Percentiles rank a stretch among this genome's conserved stretches.
Conservation (phyloP, 2,888 invertebrate species). For the Achlya flavicornis region DNA sequence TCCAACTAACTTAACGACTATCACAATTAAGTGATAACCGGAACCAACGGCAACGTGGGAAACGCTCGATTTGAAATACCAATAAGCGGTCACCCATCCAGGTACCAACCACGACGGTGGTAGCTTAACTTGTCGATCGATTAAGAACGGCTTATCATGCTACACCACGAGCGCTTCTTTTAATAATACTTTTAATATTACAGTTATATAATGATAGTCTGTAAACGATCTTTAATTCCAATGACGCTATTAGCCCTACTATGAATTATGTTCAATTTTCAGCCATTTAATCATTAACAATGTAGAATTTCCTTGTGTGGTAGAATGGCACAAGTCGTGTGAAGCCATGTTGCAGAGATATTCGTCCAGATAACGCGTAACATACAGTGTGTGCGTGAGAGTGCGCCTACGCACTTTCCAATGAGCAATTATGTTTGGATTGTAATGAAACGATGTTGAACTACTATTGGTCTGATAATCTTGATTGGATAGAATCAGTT, state of each 20-base stretch:
- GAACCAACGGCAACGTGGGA: too few relatives aligned
- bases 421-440: constrained; percentile 35
- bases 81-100: too few relatives aligned
- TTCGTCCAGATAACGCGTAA: constrained; percentile 30
- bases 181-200: too few relatives aligned
- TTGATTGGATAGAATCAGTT: neutral
- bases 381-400: constrained; percentile 42
- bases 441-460: constrained; percentile 10
- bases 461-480: constrained; percentile 9
- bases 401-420: constrained; percentile 51
- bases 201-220: too few relatives aligned
- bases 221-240: neutral
- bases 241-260: neutral
- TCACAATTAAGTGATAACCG: too few relatives aligned
- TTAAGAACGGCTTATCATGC: too few relatives aligned
- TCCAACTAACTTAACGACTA: too few relatives aligned
- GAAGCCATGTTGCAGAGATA: constrained; percentile 28
- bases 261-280: constrained; percentile 3
- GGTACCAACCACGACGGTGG: too few relatives aligned
- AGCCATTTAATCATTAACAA: constrained; percentile 22
- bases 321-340: constrained; percentile 36
- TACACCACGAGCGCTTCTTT: too few relatives aligned
- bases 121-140: too few relatives aligned
- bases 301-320: constrained; percentile 17
- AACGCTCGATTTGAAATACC: too few relatives aligned